Evolutionary conservation across 2,797 vertebrate species (phyloP), one percentile per base, ranked within the genome.

Genomic region (Falco berigora): DNA sequence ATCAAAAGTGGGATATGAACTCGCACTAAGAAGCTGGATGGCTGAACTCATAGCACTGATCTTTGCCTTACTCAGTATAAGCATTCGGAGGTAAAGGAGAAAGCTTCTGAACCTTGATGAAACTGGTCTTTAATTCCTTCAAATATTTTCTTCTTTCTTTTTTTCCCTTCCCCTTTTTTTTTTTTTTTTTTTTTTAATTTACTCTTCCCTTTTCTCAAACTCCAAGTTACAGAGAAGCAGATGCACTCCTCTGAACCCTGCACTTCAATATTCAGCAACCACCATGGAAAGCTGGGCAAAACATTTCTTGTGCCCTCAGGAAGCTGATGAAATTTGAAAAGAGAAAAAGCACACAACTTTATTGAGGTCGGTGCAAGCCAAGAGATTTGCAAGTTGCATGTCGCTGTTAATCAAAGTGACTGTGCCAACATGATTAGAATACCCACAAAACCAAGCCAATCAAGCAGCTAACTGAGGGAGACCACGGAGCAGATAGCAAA

Each of bases 401-500:
- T 97, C 32, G 10, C 85, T 27, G 52, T 74, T 95, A 97, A 97
- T 97, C 96, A 95, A 95, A 97, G 94, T 97, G 97, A 97, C 97
- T 97, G 86, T 94, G 97, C 97, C 97, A 97, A 93, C 88, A 92
- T 47, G 91, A 97, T 97, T 97, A 96, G 92, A 72, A 94, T 92
- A 78, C 64, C 86, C 97, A 94, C 94, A 82, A 96, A 92, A 80
- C 93, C 94, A 90, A 93, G 91, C 75, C 93, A 94, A 94, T 69
- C 81, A 95, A 96, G 94, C 92, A 94, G 92, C 92, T 96, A 94
- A 96, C 61, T 42, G 85, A 97, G 93, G 87, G 89, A 92, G 95
- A 95, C 90, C 94, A 91, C 8, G 10, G 68, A 95, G 92, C 85
- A 95, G 91, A 96, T 90, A 93, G 77, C 79, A 94, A 94, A 95